phyloP scores from a whole-genome alignment of 2,888 invertebrate genomes.

The Theodoxus fluviatilis region DNA sequence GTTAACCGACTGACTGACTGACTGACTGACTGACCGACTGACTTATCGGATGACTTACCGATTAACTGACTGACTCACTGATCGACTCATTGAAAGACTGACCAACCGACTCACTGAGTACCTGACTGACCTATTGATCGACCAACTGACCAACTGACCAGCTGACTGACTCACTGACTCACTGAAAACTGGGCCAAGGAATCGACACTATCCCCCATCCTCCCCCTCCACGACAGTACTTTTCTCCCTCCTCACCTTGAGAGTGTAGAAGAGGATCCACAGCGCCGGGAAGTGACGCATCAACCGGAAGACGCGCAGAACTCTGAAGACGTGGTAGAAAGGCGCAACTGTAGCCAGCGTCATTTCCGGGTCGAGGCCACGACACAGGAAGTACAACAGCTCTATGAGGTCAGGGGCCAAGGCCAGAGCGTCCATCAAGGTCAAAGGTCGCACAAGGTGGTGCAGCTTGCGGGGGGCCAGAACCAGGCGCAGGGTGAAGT shows the following conservation, averaged over 20 bases:
- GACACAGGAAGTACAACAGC: constrained; percentile 14
- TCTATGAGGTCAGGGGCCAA: constrained; percentile 41
- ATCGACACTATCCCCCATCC: no score
- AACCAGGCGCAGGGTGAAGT: constrained; percentile 37
- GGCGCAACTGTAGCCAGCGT: no score
- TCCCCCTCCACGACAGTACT: no score
- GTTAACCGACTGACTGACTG: no score
- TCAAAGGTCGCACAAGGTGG: constrained; percentile 35
- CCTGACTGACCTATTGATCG: no score
- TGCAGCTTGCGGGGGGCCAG: constrained; percentile 34
- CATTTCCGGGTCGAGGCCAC: not conserved
- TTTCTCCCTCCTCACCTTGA: constrained; percentile 38
- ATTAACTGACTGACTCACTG: no score
- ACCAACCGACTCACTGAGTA: no score
- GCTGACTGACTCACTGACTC: not conserved
- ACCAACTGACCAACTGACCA: no score
- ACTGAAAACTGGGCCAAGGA: no score
- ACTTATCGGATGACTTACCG: no score
- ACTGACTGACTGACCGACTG: no score
- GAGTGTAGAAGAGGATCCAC: constrained; percentile 46
- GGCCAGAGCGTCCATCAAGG: constrained; percentile 39
- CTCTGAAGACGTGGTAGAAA: constrained; percentile 37
- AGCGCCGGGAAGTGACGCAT: constrained; percentile 43
- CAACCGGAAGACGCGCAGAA: constrained; percentile 43
- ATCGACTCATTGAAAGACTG: no score